phyloP scores from a whole-genome alignment of 2,888 invertebrate genomes.

The Sinodicranocentrus sp. region DNA sequence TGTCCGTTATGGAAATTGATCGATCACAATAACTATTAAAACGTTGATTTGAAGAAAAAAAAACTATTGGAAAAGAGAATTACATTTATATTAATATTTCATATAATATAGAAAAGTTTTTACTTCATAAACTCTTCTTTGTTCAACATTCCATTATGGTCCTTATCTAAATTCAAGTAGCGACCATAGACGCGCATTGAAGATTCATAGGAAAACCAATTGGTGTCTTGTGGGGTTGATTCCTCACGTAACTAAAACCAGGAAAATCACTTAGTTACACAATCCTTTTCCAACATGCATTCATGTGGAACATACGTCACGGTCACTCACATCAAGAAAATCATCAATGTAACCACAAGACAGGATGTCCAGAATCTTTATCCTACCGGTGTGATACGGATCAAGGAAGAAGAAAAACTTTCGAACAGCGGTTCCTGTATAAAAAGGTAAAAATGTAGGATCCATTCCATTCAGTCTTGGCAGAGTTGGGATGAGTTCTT shows the following conservation, averaged over 20 bases:
- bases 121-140: too few species aligned
- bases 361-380: slow-evolving; percentile 93
- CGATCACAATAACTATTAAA: too few species aligned
- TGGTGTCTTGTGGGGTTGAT: slow-evolving; percentile 89
- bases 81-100: too few species aligned
- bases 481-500: slow-evolving; percentile 94
- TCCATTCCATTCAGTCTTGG: slow-evolving; percentile 94
- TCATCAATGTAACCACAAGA: slow-evolving; percentile 96
- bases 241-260: slow-evolving; percentile 86
- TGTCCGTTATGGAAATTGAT: too few species aligned
- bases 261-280: not conserved
- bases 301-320: not conserved
- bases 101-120: too few species aligned
- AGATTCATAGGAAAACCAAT: slow-evolving; percentile 94
- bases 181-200: slow-evolving; percentile 95
- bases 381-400: slow-evolving; percentile 90
- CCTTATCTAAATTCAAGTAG: slow-evolving; percentile 94
- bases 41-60: too few species aligned
- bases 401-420: slow-evolving; percentile 98
- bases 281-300: not conserved
- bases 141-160: slow-evolving; percentile 97
- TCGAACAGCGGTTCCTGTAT: slow-evolving; percentile 96
- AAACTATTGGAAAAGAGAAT: too few species aligned
- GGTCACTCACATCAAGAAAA: slow-evolving; percentile 85
- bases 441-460: slow-evolving; percentile 96